Percentiles rank a stretch among this genome's conserved stretches.
Conservation (phyloP, 2,888 invertebrate genomes). For the Eilema depressum region DNA sequence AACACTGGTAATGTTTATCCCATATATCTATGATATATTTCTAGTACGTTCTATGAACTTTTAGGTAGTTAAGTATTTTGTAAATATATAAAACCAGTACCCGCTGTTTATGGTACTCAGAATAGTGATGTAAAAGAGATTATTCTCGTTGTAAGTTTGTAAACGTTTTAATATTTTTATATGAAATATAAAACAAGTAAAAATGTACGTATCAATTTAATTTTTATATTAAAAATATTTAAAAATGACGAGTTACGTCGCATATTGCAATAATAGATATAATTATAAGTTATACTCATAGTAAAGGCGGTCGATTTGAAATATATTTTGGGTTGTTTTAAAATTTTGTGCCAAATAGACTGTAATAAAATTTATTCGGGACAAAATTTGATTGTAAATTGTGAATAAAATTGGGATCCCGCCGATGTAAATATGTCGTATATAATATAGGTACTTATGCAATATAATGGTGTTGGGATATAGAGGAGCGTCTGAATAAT, state of each 20-base stretch:
- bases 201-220: slow-evolving; percentile 40
- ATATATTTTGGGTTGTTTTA: slow-evolving; percentile 45
- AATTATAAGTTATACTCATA: slow-evolving; percentile 50
- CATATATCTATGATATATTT: slow-evolving; percentile 99
- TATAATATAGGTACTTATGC: slow-evolving; percentile 46
- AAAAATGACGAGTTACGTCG: slow-evolving; percentile 65
- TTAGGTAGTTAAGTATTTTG: slow-evolving; percentile 75
- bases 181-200: slow-evolving; percentile 44
- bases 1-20: slow-evolving; percentile 93
- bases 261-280: slow-evolving; percentile 52
- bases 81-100: slow-evolving; percentile 64
- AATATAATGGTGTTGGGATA: slow-evolving; percentile 73
- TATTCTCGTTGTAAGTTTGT: slow-evolving; percentile 54
- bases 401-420: slow-evolving; percentile 59
- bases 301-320: slow-evolving; percentile 49
- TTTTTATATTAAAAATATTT: slow-evolving; percentile 55
- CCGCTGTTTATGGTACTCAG: slow-evolving; percentile 45
- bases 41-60: slow-evolving; percentile 98
- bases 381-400: slow-evolving; percentile 74
- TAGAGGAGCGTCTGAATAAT: slow-evolving; percentile 9
- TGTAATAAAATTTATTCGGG: slow-evolving; percentile 76
- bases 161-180: slow-evolving; percentile 50
- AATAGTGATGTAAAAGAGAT: slow-evolving; percentile 63
- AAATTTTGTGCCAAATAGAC: slow-evolving; percentile 86
- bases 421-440: slow-evolving; percentile 71